phyloP scores from a whole-genome alignment of 1,140 invertebrate species.

The Solenopsis fugax region DNA sequence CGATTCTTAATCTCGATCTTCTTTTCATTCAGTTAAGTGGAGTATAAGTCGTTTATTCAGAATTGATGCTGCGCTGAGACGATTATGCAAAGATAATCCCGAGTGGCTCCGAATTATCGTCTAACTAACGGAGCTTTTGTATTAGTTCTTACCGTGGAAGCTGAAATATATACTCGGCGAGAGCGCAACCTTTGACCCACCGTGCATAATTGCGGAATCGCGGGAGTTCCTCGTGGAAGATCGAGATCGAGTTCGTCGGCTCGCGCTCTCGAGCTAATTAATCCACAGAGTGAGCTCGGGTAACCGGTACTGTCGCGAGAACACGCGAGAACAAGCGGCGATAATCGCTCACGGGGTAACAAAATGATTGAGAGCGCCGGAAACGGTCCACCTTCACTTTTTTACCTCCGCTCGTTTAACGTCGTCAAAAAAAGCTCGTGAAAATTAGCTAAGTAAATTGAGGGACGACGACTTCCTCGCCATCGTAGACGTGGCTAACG shows the following conservation, averaged over 20 bases:
- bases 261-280: constrained; percentile 65
- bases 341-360: constrained; percentile 41
- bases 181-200: constrained; percentile 43
- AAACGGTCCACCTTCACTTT: constrained; percentile 34
- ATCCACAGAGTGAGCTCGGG: neutral
- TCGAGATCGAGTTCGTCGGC: constrained; percentile 48
- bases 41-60: neutral
- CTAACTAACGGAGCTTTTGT: constrained; percentile 37
- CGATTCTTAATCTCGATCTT: neutral
- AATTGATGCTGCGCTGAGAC: neutral
- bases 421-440: constrained; percentile 10
- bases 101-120: constrained; percentile 18
- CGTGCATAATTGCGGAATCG: constrained; percentile 53
- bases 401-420: neutral
- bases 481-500: constrained; percentile 6
- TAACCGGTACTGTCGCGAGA: constrained; percentile 45
- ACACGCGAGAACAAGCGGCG: constrained; percentile 18
- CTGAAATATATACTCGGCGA: constrained; percentile 13
- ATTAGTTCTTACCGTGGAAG: constrained; percentile 49
- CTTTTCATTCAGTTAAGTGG: neutral
- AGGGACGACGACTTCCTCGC: neutral
- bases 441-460: neutral
- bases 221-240: constrained; percentile 21
- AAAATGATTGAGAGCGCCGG: constrained; percentile 25
- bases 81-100: neutral